Evolutionary conservation across 2,888 invertebrate species (phyloP).

Genomic region (Protula sp.): DNA sequence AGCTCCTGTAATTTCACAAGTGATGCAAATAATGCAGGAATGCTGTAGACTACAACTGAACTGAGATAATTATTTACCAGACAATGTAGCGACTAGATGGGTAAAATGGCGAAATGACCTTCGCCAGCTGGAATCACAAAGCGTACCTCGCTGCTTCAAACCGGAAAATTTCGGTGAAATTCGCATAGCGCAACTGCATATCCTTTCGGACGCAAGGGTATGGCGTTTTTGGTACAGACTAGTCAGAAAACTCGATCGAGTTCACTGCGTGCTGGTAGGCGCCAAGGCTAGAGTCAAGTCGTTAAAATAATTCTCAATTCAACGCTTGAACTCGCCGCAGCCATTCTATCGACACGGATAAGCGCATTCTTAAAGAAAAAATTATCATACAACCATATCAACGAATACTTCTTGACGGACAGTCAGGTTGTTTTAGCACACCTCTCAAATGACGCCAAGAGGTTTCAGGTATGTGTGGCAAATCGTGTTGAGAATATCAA

Average conservation of each 20-base stretch:
- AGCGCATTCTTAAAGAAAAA: conserved; percentile 8
- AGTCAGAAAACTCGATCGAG: too few relatives aligned
- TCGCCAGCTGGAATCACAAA: neutral
- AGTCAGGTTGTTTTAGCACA: conserved; percentile 15
- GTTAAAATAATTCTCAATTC: conserved; percentile 7
- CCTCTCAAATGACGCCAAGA: conserved; percentile 14
- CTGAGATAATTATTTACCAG: conserved; percentile 9
- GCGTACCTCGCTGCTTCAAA: neutral
- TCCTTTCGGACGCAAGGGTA: too few relatives aligned
- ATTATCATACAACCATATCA: conserved; percentile 2
- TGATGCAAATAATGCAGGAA: too few relatives aligned
- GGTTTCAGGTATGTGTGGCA: conserved; percentile 31
- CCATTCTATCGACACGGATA: too few relatives aligned
- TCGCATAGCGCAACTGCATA: too few relatives aligned
- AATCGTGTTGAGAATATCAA: conserved; percentile 31
- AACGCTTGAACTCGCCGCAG: conserved; percentile 12
- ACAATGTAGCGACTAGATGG: neutral
- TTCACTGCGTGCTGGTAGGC: conserved; percentile 10
- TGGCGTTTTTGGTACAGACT: too few relatives aligned
- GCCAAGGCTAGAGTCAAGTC: conserved; percentile 12
- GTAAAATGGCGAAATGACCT: conserved; percentile 2
- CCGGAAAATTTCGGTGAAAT: too few relatives aligned
- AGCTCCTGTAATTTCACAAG: too few relatives aligned
- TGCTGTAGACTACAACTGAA: too few relatives aligned
- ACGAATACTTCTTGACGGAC: conserved; percentile 18